These are phyloP conservation scores for Andrena fulva DNA, from an alignment of 2,888 invertebrate species.

Conservation along the genomic window DNA sequence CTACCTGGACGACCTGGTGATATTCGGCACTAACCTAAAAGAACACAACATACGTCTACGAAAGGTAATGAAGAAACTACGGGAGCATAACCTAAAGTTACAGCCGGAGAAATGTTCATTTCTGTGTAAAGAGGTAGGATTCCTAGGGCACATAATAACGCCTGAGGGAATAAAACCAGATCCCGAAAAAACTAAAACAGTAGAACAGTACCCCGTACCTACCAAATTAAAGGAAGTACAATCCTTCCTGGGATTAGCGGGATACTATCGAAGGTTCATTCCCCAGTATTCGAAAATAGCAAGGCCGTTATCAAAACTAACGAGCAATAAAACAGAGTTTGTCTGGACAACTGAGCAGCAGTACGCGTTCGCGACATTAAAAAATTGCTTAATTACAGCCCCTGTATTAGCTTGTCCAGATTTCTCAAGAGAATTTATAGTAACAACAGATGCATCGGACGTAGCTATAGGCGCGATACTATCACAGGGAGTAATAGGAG, in stretches of 20 bases:
- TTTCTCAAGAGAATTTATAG: not conserved
- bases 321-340: not conserved
- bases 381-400: not conserved
- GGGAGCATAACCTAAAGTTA: not conserved
- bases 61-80: not conserved
- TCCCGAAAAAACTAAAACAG: not conserved
- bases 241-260: not conserved
- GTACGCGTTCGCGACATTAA: not conserved
- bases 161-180: not conserved
- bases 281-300: not conserved
- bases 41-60: not conserved
- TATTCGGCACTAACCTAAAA: not conserved
- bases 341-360: not conserved
- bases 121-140: not conserved
- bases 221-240: not conserved
- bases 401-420: not conserved
- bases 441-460: not conserved
- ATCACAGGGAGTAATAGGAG: too few relatives aligned
- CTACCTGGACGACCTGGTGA: not conserved
- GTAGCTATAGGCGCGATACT: not conserved
- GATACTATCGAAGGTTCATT: not conserved
- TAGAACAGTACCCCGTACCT: not conserved
- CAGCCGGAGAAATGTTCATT: not conserved
- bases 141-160: not conserved
- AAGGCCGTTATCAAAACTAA: not conserved